Evolutionary conservation across 2,888 invertebrate genomes (phyloP).

Genomic region (Notodonta ziczac): DNA sequence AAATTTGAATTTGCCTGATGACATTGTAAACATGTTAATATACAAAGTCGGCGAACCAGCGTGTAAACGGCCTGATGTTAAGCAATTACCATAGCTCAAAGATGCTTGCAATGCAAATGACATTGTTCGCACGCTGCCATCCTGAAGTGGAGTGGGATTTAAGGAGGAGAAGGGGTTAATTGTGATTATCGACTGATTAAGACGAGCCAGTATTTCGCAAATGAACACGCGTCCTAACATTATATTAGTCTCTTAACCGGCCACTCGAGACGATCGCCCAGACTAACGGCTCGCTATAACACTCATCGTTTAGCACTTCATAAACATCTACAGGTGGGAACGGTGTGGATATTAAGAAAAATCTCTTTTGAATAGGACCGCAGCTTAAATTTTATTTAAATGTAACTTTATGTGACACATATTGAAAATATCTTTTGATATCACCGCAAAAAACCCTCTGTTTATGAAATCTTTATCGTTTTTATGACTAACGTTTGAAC

Average conservation of each 20-base stretch:
- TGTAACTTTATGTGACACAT: background rate
- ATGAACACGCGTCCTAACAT: no score
- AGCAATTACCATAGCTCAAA: no score
- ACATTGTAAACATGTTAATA: no score
- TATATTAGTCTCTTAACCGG: slow-evolving; percentile 4
- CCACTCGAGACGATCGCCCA: slow-evolving; percentile 14
- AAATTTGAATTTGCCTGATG: no score
- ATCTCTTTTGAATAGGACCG: slow-evolving; percentile 11
- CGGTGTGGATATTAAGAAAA: slow-evolving; percentile 7
- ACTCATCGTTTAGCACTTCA: slow-evolving; percentile 21
- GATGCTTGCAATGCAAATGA: no score
- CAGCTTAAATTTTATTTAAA: background rate
- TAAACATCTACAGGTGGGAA: slow-evolving; percentile 23
- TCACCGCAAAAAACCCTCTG: slow-evolving; percentile 3
- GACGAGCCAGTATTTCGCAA: no score
- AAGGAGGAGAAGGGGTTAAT: no score
- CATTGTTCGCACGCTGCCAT: no score
- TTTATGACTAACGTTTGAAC: slow-evolving; percentile 1
- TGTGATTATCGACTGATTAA: no score
- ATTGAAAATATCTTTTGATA: background rate
- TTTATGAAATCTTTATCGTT: background rate
- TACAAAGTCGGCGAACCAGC: no score
- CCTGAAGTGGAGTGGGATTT: no score
- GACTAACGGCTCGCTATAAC: slow-evolving; percentile 12
- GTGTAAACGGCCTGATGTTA: no score